These are phyloP conservation scores for Polyploca ridens DNA, from an alignment of 2,888 invertebrate species.

Conservation along the genomic window DNA sequence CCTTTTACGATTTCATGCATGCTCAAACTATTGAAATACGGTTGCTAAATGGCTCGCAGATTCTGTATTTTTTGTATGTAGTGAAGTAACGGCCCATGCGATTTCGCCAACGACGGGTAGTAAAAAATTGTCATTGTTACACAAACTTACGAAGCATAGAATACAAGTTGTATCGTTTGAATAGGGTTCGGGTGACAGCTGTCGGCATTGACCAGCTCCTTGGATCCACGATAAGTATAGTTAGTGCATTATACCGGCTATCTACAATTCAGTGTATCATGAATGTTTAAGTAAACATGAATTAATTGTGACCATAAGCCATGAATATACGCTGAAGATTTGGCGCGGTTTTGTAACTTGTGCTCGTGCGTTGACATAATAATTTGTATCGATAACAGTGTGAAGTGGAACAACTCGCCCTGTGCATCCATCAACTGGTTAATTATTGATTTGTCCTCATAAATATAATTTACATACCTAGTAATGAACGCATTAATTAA, in stretches of 20 bases:
- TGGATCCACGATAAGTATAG: too few relatives aligned
- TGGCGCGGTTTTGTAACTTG: neutral
- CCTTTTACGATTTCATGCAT: too few relatives aligned
- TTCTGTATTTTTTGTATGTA: neutral
- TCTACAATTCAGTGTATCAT: neutral
- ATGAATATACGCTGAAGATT: neutral
- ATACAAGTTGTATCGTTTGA: neutral
- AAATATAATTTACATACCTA: neutral
- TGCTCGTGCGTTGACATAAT: neutral
- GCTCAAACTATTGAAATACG: too few relatives aligned
- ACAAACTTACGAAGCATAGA: neutral
- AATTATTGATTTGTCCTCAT: neutral
- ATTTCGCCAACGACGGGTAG: too few relatives aligned
- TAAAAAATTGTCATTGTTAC: neutral
- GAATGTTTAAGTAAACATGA: neutral
- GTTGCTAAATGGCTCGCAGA: neutral
- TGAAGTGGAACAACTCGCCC: neutral
- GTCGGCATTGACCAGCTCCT: neutral
- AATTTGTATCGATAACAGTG: neutral
- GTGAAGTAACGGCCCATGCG: too few relatives aligned
- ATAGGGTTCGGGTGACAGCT: neutral
- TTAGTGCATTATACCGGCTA: neutral
- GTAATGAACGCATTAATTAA: neutral
- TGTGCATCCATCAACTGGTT: neutral
- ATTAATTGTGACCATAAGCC: neutral